Evolutionary conservation across 2,113 vertebrate species (phyloP).

Genomic region (Archocentrus centrarchus): DNA sequence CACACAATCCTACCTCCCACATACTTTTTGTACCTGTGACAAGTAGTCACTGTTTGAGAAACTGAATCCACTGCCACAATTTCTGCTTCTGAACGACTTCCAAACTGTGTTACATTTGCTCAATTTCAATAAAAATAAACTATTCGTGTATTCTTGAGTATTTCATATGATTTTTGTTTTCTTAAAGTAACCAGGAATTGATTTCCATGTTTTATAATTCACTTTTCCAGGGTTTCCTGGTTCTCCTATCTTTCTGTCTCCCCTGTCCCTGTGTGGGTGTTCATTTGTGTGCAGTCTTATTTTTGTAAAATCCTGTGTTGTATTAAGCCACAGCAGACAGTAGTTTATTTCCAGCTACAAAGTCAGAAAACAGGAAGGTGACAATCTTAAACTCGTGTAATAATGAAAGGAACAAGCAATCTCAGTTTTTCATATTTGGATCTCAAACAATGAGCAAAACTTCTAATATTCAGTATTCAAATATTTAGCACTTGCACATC

Average conservation of each 20-base stretch:
- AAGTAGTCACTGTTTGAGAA: slow-evolving; percentile 28
- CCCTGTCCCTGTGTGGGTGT: slow-evolving; percentile 39
- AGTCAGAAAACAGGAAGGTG: slow-evolving; percentile 24
- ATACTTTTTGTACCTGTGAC: slow-evolving; percentile 49
- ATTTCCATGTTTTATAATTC: slow-evolving; percentile 31
- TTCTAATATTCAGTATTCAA: neutral
- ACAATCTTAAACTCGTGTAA: slow-evolving; percentile 15
- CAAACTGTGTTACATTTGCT: slow-evolving; percentile 14
- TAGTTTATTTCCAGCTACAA: slow-evolving; percentile 30
- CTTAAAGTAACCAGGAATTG: neutral
- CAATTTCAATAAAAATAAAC: slow-evolving; percentile 13
- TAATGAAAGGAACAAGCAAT: neutral
- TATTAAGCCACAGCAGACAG: slow-evolving; percentile 16
- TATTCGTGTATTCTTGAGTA: neutral
- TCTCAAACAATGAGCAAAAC: neutral
- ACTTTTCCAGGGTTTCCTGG: slow-evolving; percentile 11
- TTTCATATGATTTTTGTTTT: slow-evolving; percentile 21
- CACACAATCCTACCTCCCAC: slow-evolving; percentile 48
- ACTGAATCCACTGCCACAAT: slow-evolving; percentile 14
- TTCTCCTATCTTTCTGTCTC: slow-evolving; percentile 19
- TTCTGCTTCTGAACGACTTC: slow-evolving; percentile 18
- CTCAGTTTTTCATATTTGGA: neutral
- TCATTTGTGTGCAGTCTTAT: slow-evolving; percentile 41
- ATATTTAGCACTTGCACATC: neutral
- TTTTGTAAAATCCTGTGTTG: slow-evolving; percentile 8